Conservation (phyloP, 2,797 vertebrate genomes). For the Aldrovandia affinis region DNA sequence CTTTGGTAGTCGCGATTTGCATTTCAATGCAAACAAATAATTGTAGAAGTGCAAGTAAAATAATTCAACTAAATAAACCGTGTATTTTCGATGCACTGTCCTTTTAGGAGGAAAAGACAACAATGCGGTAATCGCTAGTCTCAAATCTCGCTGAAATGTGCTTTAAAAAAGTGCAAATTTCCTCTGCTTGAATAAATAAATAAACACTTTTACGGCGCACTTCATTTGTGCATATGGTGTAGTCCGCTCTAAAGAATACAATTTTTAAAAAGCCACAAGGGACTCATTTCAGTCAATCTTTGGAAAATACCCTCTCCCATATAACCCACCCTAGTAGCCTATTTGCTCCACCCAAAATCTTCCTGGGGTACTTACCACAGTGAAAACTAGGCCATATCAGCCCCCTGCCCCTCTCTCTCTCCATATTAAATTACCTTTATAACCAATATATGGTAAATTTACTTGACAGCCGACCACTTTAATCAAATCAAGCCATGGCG, state of each 20-base stretch:
- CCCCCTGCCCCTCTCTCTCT: too few species aligned
- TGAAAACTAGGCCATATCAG: not conserved
- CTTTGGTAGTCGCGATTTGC: conserved; percentile 54
- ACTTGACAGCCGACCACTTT: not conserved
- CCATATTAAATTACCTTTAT: not conserved
- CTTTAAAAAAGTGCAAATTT: not conserved
- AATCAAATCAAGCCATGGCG: not conserved
- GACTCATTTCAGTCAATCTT: not conserved
- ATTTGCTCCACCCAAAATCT: not conserved
- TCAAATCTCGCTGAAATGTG: not conserved
- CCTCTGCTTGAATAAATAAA: not conserved
- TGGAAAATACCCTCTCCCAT: not conserved
- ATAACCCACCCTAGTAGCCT: not conserved
- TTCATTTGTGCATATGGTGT: not conserved
- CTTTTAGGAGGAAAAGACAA: not conserved
- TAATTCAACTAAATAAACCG: not conserved
- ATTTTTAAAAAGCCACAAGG: not conserved
- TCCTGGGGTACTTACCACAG: not conserved
- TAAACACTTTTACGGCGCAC: not conserved
- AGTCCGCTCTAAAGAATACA: not conserved
- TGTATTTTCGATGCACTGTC: not conserved
- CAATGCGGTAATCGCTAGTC: not conserved
- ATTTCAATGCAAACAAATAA: conserved; percentile 34
- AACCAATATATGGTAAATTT: not conserved
- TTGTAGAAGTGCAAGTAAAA: conserved; percentile 28